Evolutionary conservation across 2,797 vertebrate species (phyloP).

Genomic region (Cossypha polioptera): DNA sequence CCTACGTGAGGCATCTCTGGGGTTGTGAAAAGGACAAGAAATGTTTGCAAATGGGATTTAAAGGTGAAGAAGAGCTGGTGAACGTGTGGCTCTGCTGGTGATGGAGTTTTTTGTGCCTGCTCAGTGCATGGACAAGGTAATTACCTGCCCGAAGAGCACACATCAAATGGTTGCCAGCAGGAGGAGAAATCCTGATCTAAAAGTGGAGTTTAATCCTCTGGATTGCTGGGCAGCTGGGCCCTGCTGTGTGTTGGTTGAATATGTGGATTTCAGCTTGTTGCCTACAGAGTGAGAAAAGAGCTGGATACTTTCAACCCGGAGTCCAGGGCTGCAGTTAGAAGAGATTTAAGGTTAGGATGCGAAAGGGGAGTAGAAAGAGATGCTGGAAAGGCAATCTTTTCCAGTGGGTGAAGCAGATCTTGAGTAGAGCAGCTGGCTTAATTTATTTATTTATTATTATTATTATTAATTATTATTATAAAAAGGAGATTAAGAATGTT

Average conservation of each 20-base stretch:
- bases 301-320: not conserved
- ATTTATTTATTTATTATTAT: not conserved
- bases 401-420: not conserved
- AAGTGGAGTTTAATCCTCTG: not conserved
- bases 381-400: rapidly evolving
- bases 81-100: not conserved
- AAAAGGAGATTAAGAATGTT: not conserved
- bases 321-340: too few species aligned
- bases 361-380: not conserved
- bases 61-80: not conserved
- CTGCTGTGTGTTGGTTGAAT: not conserved
- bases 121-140: not conserved
- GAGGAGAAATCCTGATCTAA: not conserved
- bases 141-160: not conserved
- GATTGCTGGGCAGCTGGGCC: not conserved
- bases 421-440: not conserved
- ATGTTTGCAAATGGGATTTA: not conserved
- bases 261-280: not conserved
- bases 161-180: not conserved
- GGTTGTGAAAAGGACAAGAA: not conserved
- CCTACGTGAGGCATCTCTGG: not conserved
- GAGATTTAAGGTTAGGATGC: not conserved
- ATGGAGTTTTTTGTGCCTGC: not conserved
- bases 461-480: too few species aligned
- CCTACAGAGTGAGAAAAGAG: not conserved